Percentiles rank a stretch among this genome's conserved stretches.
These are phyloP conservation scores for Lepeophtheirus salmonis DNA, from an alignment of 1,140 invertebrate genomes.

Conservation along the genomic window DNA sequence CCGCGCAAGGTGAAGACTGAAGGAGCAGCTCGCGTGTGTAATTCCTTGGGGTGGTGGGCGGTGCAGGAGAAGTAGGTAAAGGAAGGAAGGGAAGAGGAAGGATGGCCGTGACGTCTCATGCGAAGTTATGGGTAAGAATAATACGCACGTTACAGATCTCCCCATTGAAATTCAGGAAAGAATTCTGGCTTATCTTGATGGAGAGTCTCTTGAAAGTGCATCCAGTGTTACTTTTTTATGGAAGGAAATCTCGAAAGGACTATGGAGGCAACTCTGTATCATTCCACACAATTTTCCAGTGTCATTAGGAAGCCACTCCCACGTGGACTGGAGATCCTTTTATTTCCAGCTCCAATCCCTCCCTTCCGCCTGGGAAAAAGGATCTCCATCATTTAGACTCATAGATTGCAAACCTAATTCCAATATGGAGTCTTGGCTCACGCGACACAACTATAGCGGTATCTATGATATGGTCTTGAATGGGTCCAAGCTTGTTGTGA, in stretches of 20 bases:
- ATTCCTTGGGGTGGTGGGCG: too few species aligned
- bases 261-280: background rate
- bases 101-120: background rate
- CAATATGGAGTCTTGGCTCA: background rate
- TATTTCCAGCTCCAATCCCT: background rate
- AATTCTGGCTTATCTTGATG: background rate
- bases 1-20: too few species aligned
- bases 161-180: background rate
- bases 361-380: background rate
- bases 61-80: too few species aligned
- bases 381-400: background rate
- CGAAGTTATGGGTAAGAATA: background rate
- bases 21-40: too few species aligned
- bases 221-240: background rate
- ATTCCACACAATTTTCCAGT: background rate
- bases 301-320: too few species aligned
- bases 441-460: background rate
- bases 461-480: background rate
- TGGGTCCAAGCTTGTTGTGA: background rate
- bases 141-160: background rate
- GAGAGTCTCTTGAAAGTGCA: background rate
- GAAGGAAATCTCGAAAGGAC: background rate
- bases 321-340: background rate
- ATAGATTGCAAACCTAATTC: background rate
- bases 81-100: too few species aligned